Evolutionary conservation across 2,113 vertebrate species (phyloP).

Genomic region (Sphaerodactylus townsendi): DNA sequence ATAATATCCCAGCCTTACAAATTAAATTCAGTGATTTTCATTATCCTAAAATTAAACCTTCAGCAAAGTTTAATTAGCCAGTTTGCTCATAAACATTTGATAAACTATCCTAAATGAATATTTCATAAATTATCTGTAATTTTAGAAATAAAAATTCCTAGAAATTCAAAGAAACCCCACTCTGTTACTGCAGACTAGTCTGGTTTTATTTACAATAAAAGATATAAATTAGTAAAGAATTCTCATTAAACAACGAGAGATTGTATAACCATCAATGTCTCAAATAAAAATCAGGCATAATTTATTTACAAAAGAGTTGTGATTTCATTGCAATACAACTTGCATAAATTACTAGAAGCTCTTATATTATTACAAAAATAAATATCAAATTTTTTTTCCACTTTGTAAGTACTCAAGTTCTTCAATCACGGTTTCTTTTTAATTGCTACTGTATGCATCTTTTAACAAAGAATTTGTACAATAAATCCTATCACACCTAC

Average conservation of each 20-base stretch:
- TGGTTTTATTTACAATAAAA: constrained; percentile 97
- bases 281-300: constrained; percentile 97
- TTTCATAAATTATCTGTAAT: constrained; percentile 7
- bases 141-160: constrained; percentile 33
- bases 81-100: constrained; percentile 24
- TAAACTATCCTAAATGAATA: constrained; percentile 2
- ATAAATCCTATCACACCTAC: constrained; percentile 87
- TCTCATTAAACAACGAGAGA: constrained; percentile 90
- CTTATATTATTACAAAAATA: constrained; percentile 98
- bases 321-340: constrained; percentile 99
- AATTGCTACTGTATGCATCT: constrained; percentile 84
- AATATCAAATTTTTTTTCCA: constrained; percentile 99
- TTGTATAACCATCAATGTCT: constrained; percentile 90
- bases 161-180: constrained; percentile 64
- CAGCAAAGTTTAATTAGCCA: constrained; percentile 45
- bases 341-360: constrained; percentile 99
- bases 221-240: constrained; percentile 99
- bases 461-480: constrained; percentile 87
- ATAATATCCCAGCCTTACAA: constrained; percentile 40
- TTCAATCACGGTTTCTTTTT: constrained; percentile 81
- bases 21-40: constrained; percentile 51
- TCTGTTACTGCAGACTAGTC: constrained; percentile 81
- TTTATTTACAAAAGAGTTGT: constrained; percentile 97
- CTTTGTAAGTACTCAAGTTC: constrained; percentile 92
- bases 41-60: constrained; percentile 59